These are phyloP conservation scores for Synergus laeviventris DNA, from an alignment of 2,888 invertebrate genomes.

Conservation along the genomic window DNA sequence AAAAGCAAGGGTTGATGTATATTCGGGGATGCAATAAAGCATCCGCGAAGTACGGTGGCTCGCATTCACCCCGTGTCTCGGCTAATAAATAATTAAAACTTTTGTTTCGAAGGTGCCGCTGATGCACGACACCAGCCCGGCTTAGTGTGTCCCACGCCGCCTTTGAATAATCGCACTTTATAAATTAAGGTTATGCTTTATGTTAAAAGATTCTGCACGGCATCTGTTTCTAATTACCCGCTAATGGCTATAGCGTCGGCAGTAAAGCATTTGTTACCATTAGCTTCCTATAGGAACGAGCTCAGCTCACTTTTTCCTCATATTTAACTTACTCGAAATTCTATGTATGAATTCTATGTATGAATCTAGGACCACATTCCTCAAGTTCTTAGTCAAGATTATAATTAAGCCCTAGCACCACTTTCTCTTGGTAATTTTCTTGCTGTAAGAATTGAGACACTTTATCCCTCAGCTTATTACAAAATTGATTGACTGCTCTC, in stretches of 20 bases:
- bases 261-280: constrained; percentile 41
- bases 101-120: constrained; percentile 73
- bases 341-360: not conserved
- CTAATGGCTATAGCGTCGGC: constrained; percentile 71
- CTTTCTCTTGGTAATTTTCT: not conserved
- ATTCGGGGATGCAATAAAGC: constrained; percentile 47
- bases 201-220: constrained; percentile 76
- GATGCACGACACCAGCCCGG: constrained; percentile 69
- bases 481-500: too few species aligned
- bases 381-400: not conserved
- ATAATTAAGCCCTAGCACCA: not conserved
- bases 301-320: not conserved
- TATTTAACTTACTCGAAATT: not conserved
- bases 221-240: constrained; percentile 77
- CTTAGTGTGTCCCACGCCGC: constrained; percentile 63
- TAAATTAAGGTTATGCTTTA: constrained; percentile 76
- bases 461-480: too few species aligned
- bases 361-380: not conserved
- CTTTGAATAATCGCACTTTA: constrained; percentile 75
- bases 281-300: constrained; percentile 40
- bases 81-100: constrained; percentile 76
- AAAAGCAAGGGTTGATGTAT: constrained; percentile 35
- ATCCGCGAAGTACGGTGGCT: constrained; percentile 51
- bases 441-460: too few species aligned
- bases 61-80: constrained; percentile 70